Conservation (phyloP, 2,797 vertebrate species). For the Characodon lateralis region DNA sequence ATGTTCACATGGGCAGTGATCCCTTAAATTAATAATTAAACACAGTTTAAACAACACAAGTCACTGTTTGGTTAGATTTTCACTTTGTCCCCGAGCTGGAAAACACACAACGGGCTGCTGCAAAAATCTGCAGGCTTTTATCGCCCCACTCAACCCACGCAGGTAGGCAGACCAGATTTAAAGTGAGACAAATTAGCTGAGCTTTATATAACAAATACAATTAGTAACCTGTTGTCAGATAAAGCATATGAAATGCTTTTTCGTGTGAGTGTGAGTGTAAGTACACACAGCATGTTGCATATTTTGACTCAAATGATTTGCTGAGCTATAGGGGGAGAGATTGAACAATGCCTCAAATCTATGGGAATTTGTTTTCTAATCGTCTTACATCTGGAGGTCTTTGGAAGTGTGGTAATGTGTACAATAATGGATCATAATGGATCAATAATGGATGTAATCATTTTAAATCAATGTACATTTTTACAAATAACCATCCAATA, state of each 20-base stretch:
- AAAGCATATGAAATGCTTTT: background rate
- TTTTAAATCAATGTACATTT: background rate
- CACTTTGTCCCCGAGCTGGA: constrained; percentile 36
- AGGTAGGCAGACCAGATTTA: constrained; percentile 56
- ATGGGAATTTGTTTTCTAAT: background rate
- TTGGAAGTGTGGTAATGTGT: background rate
- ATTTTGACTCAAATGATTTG: background rate
- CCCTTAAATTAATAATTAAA: constrained; percentile 73
- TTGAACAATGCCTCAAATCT: background rate
- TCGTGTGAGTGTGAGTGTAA: background rate
- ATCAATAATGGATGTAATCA: background rate
- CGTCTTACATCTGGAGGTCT: background rate
- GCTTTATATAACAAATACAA: background rate
- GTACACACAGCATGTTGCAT: background rate
- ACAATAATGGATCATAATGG: background rate
- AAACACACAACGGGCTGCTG: constrained; percentile 24
- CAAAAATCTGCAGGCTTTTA: constrained; percentile 32
- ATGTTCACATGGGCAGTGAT: constrained; percentile 19
- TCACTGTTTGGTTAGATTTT: constrained; percentile 39
- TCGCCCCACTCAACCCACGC: constrained; percentile 23
- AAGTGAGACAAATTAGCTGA: background rate
- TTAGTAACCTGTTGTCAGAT: background rate
- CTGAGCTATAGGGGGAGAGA: background rate
- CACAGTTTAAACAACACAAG: constrained; percentile 59
- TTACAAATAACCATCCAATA: background rate